Percentiles rank a stretch among this genome's conserved stretches.
Conservation (phyloP, 2,888 invertebrate species). For the Polydrusus pterygomalis region DNA sequence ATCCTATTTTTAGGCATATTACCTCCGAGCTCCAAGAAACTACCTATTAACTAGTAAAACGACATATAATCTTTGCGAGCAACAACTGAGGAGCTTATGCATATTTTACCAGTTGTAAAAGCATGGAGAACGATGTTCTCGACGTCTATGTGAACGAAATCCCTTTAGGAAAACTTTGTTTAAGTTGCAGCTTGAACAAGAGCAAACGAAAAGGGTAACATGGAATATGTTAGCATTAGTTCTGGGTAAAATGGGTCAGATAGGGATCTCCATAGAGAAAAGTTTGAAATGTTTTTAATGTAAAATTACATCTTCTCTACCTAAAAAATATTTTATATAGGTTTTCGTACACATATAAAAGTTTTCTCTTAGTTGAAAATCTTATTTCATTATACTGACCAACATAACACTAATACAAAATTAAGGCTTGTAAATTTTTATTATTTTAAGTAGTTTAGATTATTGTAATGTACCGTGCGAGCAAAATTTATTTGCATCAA, state of each 20-base stretch:
- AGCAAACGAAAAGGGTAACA: constrained; percentile 8
- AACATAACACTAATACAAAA: no score
- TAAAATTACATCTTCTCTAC: no score
- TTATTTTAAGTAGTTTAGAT: no score
- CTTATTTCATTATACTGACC: no score
- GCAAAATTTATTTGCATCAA: no score
- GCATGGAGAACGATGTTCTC: constrained; percentile 33
- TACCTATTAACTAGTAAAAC: background rate
- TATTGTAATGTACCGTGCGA: no score
- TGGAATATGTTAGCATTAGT: constrained; percentile 6
- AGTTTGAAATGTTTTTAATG: background rate
- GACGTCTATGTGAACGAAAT: constrained; percentile 39
- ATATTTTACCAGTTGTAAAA: constrained; percentile 50
- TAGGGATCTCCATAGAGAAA: background rate
- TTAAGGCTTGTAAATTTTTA: no score
- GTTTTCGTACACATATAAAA: no score
- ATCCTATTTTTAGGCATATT: no score
- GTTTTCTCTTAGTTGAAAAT: no score
- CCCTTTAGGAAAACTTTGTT: constrained; percentile 48
- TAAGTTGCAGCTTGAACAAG: constrained; percentile 33
- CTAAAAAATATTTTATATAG: no score
- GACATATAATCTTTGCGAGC: constrained; percentile 13
- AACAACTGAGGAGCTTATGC: constrained; percentile 35
- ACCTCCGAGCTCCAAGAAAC: background rate
- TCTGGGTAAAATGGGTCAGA: constrained; percentile 6